Evolutionary conservation across 2,888 invertebrate species (phyloP), one percentile per base, ranked within the genome.

Genomic region (Tetranychus truncatus): DNA sequence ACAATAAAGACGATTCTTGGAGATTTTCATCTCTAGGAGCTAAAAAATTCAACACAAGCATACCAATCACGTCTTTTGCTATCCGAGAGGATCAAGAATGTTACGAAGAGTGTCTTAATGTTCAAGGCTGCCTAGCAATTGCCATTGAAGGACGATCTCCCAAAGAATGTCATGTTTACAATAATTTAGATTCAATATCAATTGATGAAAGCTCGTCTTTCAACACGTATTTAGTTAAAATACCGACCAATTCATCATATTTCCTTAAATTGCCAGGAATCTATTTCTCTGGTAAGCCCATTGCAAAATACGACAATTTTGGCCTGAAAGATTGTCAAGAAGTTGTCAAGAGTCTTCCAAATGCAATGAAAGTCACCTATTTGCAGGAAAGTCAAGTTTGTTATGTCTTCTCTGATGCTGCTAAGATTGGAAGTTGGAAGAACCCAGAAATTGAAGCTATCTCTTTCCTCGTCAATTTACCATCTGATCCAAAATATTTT

Each of bases 11-110:
- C 8, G 66, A 72, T 75, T 20, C 45, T 34, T 75, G 75, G 75
- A 55, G 75, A 55, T 75, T 75, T 21, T 66, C 72, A 34, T 66
- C 72, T 9, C 44, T 72, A 20, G 75, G 75, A 5, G 15, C 11
- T 7, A 72, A 66, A 65, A 72, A 66, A 1, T 15, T 75, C 46
- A 44, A 71, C 66, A 66, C 34, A 44, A 45, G 44, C 11, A 45
- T 71, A 9, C 75, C 75, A 7, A 34, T 75, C 55, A 46, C 24
- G 34, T 72, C 72, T 7, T 72, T 71, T 8, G 24, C 71, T 24
- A 72, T 75, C 1, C 21, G 44, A 24, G 75, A 75, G n/a, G 11
- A 45, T 20, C 66, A 75, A 15, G 75, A 75, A 72, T 75, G 75
- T 55, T 75, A 71, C 44, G 66, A 75, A 18, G 75, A 75, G 21